Conservation (phyloP, 2,797 vertebrate species). For the Poecilia picta region DNA sequence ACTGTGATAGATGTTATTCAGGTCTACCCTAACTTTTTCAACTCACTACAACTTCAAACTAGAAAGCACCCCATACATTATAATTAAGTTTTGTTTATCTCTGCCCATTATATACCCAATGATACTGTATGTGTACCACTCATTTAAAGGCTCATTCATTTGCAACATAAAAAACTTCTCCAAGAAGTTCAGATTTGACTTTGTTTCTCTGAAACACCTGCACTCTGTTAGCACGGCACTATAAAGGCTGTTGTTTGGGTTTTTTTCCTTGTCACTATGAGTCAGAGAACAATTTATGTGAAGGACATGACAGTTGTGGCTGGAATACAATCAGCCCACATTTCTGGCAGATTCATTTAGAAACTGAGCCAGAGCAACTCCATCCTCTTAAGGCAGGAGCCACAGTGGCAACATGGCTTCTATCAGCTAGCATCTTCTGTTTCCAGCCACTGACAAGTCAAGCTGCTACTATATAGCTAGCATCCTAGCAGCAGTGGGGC, state of each 20-base stretch:
- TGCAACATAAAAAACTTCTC: background rate
- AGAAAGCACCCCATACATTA: too few relatives aligned
- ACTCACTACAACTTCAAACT: too few relatives aligned
- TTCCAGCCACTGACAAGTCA: slow-evolving; percentile 72
- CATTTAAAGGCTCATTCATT: background rate
- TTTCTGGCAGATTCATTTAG: background rate
- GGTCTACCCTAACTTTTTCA: background rate
- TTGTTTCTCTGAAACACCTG: background rate
- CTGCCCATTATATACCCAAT: background rate
- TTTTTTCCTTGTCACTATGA: background rate
- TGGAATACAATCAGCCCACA: background rate
- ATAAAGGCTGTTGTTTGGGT: background rate
- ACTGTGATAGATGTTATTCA: background rate
- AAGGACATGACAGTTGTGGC: background rate
- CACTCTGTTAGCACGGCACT: background rate
- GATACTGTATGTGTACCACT: background rate
- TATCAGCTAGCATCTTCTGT: slow-evolving; percentile 55
- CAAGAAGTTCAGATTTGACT: background rate
- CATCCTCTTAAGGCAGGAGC: background rate
- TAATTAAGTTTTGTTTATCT: too few relatives aligned
- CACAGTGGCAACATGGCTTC: slow-evolving; percentile 58
- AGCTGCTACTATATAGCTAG: slow-evolving; percentile 72
- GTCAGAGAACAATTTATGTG: background rate
- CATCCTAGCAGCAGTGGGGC: slow-evolving; percentile 85
- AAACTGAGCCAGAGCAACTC: background rate